Conservation (phyloP, 2,888 invertebrate species). For the Melanophora roralis region DNA sequence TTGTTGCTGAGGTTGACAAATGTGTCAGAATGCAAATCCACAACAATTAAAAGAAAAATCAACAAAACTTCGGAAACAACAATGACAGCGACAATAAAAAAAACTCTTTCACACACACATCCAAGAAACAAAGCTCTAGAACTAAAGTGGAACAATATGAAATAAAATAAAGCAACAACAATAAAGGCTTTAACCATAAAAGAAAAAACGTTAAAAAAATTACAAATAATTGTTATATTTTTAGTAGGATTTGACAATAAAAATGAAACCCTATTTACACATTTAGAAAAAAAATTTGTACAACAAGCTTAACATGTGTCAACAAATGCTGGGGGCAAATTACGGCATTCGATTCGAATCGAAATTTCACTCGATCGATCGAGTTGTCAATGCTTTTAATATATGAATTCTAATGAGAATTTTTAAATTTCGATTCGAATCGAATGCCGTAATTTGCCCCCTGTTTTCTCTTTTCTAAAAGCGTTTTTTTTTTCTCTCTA, state of each 20-base stretch:
- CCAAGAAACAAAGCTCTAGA: conserved; percentile 22
- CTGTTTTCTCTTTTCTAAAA: too few relatives aligned
- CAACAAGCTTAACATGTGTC: conserved; percentile 52
- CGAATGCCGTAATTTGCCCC: too few relatives aligned
- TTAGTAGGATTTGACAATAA: conserved; percentile 58
- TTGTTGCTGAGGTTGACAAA: conserved; percentile 75
- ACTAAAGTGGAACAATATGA: conserved; percentile 58
- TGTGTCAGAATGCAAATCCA: conserved; percentile 77
- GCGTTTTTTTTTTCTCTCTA: conserved; percentile 12
- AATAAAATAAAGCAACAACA: conserved; percentile 1
- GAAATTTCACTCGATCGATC: too few relatives aligned
- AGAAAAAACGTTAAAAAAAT: conserved; percentile 24
- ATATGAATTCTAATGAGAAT: too few relatives aligned
- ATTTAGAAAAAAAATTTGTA: conserved; percentile 6
- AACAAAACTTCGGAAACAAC: conserved; percentile 68
- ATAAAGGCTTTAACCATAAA: background rate
- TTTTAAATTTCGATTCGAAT: too few relatives aligned
- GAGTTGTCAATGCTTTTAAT: too few relatives aligned
- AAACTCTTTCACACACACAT: background rate
- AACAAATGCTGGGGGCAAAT: conserved; percentile 65
- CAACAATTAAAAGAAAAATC: conserved; percentile 77
- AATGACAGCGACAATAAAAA: conserved; percentile 43
- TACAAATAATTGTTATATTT: conserved; percentile 56
- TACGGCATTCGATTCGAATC: too few relatives aligned
- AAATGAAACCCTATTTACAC: conserved; percentile 37